Conservation (phyloP, 92 coral and sea anemone genomes). For the Actinostola sp. region DNA sequence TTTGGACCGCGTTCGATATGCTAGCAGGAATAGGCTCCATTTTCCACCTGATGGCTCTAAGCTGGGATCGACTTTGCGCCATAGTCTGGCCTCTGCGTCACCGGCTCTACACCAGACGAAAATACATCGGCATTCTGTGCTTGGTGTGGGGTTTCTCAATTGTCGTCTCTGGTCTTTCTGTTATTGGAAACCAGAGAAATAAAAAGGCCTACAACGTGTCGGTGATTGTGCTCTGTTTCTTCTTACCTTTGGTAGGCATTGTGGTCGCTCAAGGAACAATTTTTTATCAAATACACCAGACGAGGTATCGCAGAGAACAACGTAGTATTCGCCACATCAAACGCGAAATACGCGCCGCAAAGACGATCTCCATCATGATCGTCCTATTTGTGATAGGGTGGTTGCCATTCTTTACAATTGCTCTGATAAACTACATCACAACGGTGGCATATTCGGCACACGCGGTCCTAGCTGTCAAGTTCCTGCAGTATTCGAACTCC, state of each 20-base stretch:
- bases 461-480: slow-evolving; percentile 57
- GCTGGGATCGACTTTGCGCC: slow-evolving; percentile 84
- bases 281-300: slow-evolving; percentile 29
- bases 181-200: slow-evolving; percentile 52
- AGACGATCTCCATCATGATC: slow-evolving; percentile 70
- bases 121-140: slow-evolving; percentile 56
- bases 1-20: slow-evolving; percentile 76
- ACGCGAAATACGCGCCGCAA: slow-evolving; percentile 68
- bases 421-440: slow-evolving; percentile 37
- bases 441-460: slow-evolving; percentile 15
- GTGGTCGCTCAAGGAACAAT: slow-evolving; percentile 68
- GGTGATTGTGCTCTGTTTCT: slow-evolving; percentile 68
- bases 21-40: slow-evolving; percentile 80
- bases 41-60: slow-evolving; percentile 72
- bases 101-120: slow-evolving; percentile 61
- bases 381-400: slow-evolving; percentile 70
- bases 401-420: slow-evolving; percentile 72
- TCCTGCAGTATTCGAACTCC: slow-evolving; percentile 61
- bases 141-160: slow-evolving; percentile 61
- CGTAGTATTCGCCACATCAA: slow-evolving; percentile 34
- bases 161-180: slow-evolving; percentile 62
- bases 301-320: slow-evolving; percentile 21
- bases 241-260: slow-evolving; percentile 60
- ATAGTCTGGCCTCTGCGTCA: slow-evolving; percentile 80
- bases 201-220: slow-evolving; percentile 58